A percentile compares a stretch with the other conserved stretches of the same genome.
These are phyloP conservation scores for Rousettus leschenaultii DNA, from an alignment of 2,113 vertebrate species.

Conservation along the genomic window DNA sequence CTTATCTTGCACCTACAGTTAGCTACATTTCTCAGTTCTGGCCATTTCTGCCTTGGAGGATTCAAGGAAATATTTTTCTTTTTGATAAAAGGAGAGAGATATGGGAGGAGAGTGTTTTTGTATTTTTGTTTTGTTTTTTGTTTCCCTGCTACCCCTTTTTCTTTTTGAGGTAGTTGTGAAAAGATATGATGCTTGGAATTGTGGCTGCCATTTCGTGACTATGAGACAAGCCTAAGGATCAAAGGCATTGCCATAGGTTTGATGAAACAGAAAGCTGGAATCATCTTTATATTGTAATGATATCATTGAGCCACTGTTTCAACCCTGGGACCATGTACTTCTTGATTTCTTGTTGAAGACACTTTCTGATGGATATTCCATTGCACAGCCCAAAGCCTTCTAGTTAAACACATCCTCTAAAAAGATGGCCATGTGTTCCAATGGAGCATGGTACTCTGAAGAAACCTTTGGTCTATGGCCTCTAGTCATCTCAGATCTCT, in stretches of 20 bases:
- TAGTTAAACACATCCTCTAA: background rate
- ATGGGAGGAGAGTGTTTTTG: background rate
- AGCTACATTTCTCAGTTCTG: background rate
- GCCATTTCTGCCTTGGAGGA: background rate
- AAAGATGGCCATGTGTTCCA: background rate
- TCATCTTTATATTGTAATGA: background rate
- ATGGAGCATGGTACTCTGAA: background rate
- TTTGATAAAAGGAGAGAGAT: background rate
- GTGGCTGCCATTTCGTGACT: background rate
- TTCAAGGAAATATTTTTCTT: conserved; percentile 6
- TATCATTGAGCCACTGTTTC: background rate
- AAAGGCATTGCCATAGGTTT: background rate
- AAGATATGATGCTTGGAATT: background rate
- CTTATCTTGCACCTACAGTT: background rate
- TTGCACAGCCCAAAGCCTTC: background rate
- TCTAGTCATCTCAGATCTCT: background rate
- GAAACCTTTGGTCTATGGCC: background rate
- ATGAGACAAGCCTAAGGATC: background rate
- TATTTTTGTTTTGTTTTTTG: background rate
- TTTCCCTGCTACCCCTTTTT: background rate
- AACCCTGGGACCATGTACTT: background rate
- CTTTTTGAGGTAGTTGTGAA: background rate
- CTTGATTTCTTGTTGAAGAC: background rate
- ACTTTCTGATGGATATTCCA: background rate
- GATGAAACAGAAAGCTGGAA: background rate